These are phyloP conservation scores for Laterallus jamaicensis DNA, from an alignment of 2,113 vertebrate species.

Conservation along the genomic window DNA sequence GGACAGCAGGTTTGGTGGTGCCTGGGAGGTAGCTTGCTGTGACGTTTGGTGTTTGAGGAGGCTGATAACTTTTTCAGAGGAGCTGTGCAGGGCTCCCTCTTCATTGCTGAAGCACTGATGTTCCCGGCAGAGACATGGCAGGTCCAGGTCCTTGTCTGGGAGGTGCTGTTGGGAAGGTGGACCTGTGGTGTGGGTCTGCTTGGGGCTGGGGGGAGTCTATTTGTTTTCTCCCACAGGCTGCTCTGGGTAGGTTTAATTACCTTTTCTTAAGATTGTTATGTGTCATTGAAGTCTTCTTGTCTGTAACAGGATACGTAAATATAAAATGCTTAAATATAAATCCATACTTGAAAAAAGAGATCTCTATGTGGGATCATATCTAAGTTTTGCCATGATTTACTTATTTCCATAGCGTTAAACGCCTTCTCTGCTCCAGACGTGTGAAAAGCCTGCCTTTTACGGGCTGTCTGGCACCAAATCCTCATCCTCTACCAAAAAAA, in stretches of 20 bases:
- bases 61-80: background rate
- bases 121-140: background rate
- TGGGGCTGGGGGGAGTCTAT: fast-evolving
- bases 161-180: background rate
- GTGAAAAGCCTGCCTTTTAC: background rate
- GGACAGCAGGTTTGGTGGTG: background rate
- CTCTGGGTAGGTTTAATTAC: background rate
- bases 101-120: fast-evolving
- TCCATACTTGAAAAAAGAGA: background rate
- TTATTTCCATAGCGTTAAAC: fast-evolving
- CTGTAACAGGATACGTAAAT: background rate
- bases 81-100: background rate
- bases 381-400: background rate
- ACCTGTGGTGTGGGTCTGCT: fast-evolving
- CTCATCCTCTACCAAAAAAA: background rate
- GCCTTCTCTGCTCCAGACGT: background rate
- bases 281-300: background rate
- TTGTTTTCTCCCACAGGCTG: background rate
- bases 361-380: background rate
- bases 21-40: background rate
- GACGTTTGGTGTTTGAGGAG: background rate
- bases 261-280: background rate
- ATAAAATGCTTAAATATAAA: background rate
- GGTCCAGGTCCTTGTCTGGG: background rate
- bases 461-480: background rate